A percentile compares a stretch with the other conserved stretches of the same genome.
Evolutionary conservation across 2,797 vertebrate genomes (phyloP).

Genomic region (Falco berigora): DNA sequence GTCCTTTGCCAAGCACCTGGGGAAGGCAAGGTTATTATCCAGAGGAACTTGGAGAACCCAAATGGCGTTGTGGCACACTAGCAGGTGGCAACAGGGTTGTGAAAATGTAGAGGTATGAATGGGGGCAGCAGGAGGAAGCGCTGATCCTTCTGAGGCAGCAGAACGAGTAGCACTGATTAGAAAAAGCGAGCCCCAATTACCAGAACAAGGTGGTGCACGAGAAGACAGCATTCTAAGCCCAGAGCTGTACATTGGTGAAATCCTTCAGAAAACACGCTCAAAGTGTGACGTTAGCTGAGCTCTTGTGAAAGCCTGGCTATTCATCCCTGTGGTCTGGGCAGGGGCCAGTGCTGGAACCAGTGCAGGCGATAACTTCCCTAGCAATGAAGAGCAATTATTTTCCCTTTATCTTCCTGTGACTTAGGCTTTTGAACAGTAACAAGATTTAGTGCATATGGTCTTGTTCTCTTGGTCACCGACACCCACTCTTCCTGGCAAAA

Average conservation of each 20-base stretch:
- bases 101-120: background rate
- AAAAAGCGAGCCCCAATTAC: rapidly evolving
- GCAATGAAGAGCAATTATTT: background rate
- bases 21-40: background rate
- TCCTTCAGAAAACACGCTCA: background rate
- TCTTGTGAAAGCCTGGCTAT: background rate
- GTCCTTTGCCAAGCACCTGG: background rate
- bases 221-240: background rate
- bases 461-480: conserved; percentile 4
- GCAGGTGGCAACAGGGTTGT: background rate
- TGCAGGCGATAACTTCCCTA: background rate
- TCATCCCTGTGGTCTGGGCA: conserved; percentile 29
- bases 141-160: background rate
- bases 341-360: conserved; percentile 35
- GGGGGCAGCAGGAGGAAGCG: background rate
- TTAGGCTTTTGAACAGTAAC: background rate
- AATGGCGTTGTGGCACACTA: rapidly evolving
- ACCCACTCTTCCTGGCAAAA: conserved; percentile 7
- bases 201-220: background rate
- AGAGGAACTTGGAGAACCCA: background rate
- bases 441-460: background rate
- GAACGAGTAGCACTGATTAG: background rate
- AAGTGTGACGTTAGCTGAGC: background rate
- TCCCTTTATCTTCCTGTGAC: conserved; percentile 23
- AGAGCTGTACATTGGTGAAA: background rate